A percentile compares a stretch with the other conserved stretches of the same genome.
Evolutionary conservation across 2,113 vertebrate species (phyloP).

Genomic region (Penelope pileata): DNA sequence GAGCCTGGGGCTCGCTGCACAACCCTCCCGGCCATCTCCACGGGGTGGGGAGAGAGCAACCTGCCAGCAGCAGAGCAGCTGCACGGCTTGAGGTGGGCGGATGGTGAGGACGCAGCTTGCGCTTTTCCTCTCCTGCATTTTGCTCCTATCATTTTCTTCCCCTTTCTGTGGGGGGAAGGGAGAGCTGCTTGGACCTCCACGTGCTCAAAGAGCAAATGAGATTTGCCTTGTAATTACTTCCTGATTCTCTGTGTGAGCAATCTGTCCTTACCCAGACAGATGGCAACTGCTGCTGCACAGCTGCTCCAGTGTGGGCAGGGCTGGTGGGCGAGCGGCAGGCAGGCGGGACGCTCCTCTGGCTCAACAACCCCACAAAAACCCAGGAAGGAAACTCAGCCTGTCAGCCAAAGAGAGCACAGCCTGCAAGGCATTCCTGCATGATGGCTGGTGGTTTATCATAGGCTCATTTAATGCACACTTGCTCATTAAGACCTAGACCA

Average conservation of each 20-base stretch:
- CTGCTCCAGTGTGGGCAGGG: neutral
- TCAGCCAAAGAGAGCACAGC: rapidly evolving
- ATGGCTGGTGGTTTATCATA: neutral
- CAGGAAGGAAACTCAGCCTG: neutral
- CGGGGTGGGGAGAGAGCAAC: neutral
- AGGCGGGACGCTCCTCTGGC: neutral
- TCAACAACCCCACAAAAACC: neutral
- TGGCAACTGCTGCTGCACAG: slow-evolving; percentile 32
- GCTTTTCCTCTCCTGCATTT: neutral
- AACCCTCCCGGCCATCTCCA: neutral
- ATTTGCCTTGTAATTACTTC: neutral
- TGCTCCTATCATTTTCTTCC: neutral
- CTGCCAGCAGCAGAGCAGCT: slow-evolving; percentile 11
- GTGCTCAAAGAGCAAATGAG: neutral
- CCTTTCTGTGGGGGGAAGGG: rapidly evolving
- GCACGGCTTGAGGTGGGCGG: neutral
- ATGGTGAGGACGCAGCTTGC: neutral
- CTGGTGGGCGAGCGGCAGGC: neutral
- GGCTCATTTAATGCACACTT: neutral
- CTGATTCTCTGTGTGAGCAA: neutral
- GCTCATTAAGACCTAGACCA: neutral
- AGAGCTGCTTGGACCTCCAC: neutral
- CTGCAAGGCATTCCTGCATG: neutral
- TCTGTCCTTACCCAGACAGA: neutral
- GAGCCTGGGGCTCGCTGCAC: neutral